These are phyloP conservation scores for Lucinisca nassula DNA, from an alignment of 2,888 invertebrate genomes.

Conservation along the genomic window DNA sequence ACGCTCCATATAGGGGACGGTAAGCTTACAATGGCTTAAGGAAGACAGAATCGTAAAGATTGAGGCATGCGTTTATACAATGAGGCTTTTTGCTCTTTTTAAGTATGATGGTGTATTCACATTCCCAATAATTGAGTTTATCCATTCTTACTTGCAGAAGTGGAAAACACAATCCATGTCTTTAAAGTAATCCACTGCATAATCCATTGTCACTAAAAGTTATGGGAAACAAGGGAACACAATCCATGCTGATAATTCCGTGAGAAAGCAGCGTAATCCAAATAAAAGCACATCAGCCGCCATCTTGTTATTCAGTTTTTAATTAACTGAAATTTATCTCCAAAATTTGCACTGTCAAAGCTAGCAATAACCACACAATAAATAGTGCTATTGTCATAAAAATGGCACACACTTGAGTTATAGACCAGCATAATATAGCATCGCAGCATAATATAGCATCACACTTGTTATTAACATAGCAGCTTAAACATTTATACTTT, in stretches of 20 bases:
- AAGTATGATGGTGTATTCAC: background rate
- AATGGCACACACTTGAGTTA: background rate
- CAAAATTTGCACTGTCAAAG: background rate
- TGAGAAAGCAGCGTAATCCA: background rate
- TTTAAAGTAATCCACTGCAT: background rate
- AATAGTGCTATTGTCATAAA: background rate
- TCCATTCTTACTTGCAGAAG: background rate
- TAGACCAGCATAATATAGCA: background rate
- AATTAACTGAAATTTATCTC: background rate
- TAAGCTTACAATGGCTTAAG: no score
- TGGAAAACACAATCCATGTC: background rate
- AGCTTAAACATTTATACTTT: no score
- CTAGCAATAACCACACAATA: background rate
- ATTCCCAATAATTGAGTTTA: no score
- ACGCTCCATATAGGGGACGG: no score
- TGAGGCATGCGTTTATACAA: no score
- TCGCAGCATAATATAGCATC: no score
- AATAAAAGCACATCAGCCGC: background rate
- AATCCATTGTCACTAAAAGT: background rate
- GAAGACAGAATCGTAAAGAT: no score
- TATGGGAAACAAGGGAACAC: background rate
- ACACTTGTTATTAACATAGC: background rate
- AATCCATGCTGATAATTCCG: background rate
- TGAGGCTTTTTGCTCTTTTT: background rate
- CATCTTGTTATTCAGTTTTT: background rate